Evolutionary conservation across 2,797 vertebrate genomes (phyloP), one percentile per base, ranked within the genome.

Genomic region (Cephalopachus bancanus): DNA sequence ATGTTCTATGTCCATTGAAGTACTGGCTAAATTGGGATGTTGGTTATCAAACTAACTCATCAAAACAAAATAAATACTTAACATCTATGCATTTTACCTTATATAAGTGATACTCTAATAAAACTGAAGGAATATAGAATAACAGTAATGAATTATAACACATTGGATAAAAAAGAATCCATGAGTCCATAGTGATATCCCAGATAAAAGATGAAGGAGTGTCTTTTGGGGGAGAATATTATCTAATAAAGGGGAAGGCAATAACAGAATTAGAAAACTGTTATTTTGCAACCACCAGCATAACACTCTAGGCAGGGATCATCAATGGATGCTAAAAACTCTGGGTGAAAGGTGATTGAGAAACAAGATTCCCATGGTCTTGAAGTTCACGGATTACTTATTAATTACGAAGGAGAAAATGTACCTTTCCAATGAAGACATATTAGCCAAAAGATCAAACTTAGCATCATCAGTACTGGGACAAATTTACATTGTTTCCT

Each of bases 381-480:
- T 79, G 15, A 96, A 94, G 30, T 17, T 9, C 44, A 79, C 28
- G 74, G 30, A 55, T 89, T 94, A 76, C 9, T 84, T 72, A 64
- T 30, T 59, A 92, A 92, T 64, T 84, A 74, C 37, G 71, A 91
- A 93, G 20, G 16, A 49, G 28, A 51, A 85, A 83, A 83, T 49
- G 8, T 57, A 72, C 10, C 15, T 92, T 91, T 78, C 65, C 51
- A 91, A n/a, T 96, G 60, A 75, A 94, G 83, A 64, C 20, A 59
- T 24, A 10, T 78, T 78, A 71, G 26, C 44, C 44, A 89, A 71
- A 71, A 83, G n/a, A 71, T 78, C 62, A 95, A 83, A 71, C 51
- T 88, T 94, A 55, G 57, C 16, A 33, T 94, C 16, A 83, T 92
- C n/a, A 80, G n/a, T 80, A 94, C 89, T 89, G 37, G 59, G 65